These are phyloP conservation scores for Dysdera silvatica DNA, from an alignment of 1,140 invertebrate genomes.

Conservation along the genomic window DNA sequence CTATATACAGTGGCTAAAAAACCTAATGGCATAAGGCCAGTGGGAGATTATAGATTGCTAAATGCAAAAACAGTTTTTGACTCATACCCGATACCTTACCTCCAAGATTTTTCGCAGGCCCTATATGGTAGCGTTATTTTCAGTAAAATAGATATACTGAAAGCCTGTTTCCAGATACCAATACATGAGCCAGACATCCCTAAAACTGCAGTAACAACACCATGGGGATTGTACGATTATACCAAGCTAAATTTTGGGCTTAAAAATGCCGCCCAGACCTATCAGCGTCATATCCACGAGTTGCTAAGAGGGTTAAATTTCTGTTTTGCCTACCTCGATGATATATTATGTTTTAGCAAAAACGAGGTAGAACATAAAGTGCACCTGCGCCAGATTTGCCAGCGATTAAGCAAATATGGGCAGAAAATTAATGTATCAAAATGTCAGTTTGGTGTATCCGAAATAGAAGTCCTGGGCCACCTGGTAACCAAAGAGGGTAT, in stretches of 20 bases:
- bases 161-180: slow-evolving; percentile 22
- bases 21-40: slow-evolving; percentile 6
- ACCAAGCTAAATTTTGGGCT: slow-evolving; percentile 21
- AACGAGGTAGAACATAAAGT: slow-evolving; percentile 38
- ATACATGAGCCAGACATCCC: slow-evolving; percentile 8
- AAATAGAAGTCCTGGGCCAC: slow-evolving; percentile 19
- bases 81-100: slow-evolving; percentile 25
- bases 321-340: neutral
- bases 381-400: slow-evolving; percentile 41
- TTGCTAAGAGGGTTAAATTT: slow-evolving; percentile 1
- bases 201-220: slow-evolving; percentile 29
- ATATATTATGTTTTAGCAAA: slow-evolving; percentile 44
- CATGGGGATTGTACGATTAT: slow-evolving; percentile 24
- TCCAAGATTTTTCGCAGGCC: slow-evolving; percentile 13
- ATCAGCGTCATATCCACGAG: slow-evolving; percentile 20
- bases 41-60: slow-evolving; percentile 19
- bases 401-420: slow-evolving; percentile 35
- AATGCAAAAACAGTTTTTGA: slow-evolving; percentile 22
- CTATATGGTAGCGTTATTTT: slow-evolving; percentile 18
- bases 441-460: slow-evolving; percentile 19
- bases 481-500: slow-evolving; percentile 5
- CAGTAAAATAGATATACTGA: slow-evolving; percentile 12
- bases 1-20: slow-evolving; percentile 34
- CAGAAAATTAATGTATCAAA: slow-evolving; percentile 37
- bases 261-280: slow-evolving; percentile 23